Percentiles rank a stretch among this genome's conserved stretches.
Evolutionary conservation across 2,888 invertebrate genomes (phyloP).

Genomic region (Anthrax anthrax): DNA sequence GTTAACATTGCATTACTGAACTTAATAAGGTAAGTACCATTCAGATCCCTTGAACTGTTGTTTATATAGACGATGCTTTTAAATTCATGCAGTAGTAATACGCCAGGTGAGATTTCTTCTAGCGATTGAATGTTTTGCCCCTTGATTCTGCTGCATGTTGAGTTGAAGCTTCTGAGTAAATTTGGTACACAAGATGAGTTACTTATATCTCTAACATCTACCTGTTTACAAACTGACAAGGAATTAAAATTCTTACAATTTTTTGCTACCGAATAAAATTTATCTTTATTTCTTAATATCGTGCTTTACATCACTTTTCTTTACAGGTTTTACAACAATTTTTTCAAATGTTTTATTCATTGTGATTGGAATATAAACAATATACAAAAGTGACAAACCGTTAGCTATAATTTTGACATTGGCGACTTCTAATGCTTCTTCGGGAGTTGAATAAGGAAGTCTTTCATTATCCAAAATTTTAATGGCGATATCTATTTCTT

Average conservation of each 20-base stretch:
- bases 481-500: too few relatives aligned
- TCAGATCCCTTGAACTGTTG: not conserved
- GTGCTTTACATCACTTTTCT: conserved; percentile 5
- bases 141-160: conserved; percentile 9
- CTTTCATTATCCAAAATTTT: conserved; percentile 11
- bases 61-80: not conserved
- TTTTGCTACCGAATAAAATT: conserved; percentile 8
- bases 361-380: conserved; percentile 12
- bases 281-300: too few relatives aligned
- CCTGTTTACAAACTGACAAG: too few relatives aligned
- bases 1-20: conserved; percentile 7
- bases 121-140: conserved; percentile 7
- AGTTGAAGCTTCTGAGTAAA: conserved; percentile 9
- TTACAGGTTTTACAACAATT: conserved; percentile 9
- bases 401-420: conserved; percentile 13
- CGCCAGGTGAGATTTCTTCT: conserved; percentile 10
- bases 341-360: conserved; percentile 9
- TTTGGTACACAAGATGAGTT: too few relatives aligned
- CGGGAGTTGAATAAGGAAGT: conserved; percentile 11
- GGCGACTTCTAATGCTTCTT: conserved; percentile 14
- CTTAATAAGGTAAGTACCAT: conserved; percentile 4
- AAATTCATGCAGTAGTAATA: conserved; percentile 11
- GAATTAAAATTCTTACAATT: too few relatives aligned
- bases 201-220: too few relatives aligned
- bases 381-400: too few relatives aligned